Base-by-base conservation (phyloP, 2,797 vertebrate genomes). In the Todus mexicanus region DNA sequence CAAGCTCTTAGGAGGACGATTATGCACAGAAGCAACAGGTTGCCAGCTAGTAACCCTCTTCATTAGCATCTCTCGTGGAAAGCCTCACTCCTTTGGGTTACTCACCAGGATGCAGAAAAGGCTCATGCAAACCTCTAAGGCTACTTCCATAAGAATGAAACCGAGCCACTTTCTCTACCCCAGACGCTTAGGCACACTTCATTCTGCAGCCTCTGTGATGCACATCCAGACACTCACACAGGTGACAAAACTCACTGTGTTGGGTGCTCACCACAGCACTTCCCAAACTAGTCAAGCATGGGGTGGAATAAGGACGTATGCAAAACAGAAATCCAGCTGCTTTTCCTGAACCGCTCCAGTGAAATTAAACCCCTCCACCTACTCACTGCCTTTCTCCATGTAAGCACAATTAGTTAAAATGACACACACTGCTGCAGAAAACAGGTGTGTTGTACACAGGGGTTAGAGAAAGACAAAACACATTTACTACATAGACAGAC, bases 351-450 rank as follows among this genome's bases (percentile, higher is more conserved):
- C 14, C 47, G 59, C 56, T 92, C 81, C 75, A 65, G 66, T 31
- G 22, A 83, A 90, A 93, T 87, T 75, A 92, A 93, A 95, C 15
- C 51, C 25, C 43, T 89, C 37, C 33, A 72, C 78, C 82, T 83
- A 92, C 51, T 73, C 11, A 1, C 25, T 81, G 50, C 87, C 79
- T 92, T 93, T 70, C 79, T 85, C 33, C n/a, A 82, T 43, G 86
- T 61, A 87, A 77, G 61, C 59, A 85, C 45, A 76, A 91, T 42
- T 75, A 90, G 69, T 83, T 85, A 87, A 75, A 94, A 73, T 11
- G 59, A 47, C 51, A 87, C 1, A 6, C 38, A 73, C 25, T 35
- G 18, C 47, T 20, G 19, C 33, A 70, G 70, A 87, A 92, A 81
- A 51, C 84, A 95, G 73, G 70, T 73, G 70, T 77, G 84, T 27